A percentile compares a stretch with the other conserved stretches of the same genome.
Conservation (phyloP, 2,113 vertebrate species). For the Thamnophis sirtalis region DNA sequence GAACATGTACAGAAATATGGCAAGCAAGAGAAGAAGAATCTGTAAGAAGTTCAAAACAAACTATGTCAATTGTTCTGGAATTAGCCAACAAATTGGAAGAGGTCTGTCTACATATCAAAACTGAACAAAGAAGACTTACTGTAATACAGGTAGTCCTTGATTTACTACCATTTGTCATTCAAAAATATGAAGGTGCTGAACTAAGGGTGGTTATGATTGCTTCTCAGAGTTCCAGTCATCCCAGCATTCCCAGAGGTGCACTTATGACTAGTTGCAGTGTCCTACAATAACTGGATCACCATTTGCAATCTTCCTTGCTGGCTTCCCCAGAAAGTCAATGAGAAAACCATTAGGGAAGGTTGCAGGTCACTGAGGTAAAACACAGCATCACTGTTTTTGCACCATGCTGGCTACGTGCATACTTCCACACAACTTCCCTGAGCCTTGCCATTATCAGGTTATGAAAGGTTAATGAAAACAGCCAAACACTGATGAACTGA, state of each 20-base stretch:
- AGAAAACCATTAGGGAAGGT: not conserved
- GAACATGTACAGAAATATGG: not conserved
- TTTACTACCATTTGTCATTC: not conserved
- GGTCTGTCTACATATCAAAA: not conserved
- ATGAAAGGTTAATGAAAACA: no score
- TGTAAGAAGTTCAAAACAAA: not conserved
- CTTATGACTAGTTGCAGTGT: not conserved
- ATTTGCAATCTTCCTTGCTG: not conserved
- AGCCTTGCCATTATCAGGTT: not conserved
- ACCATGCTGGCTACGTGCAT: not conserved
- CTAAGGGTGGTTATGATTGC: not conserved
- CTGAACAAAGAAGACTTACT: not conserved
- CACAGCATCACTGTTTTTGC: not conserved
- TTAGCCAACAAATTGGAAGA: not conserved
- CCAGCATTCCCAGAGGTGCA: not conserved
- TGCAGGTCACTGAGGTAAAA: not conserved
- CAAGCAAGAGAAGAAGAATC: not conserved
- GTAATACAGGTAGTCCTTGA: not conserved
- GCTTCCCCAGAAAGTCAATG: not conserved
- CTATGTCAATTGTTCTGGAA: not conserved
- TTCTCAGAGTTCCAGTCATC: not conserved
- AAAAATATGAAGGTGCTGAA: not conserved
- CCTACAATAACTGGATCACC: not conserved
- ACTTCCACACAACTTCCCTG: not conserved
- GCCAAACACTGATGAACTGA: no score